A percentile compares a stretch with the other conserved stretches of the same genome.
phyloP scores from a whole-genome alignment of 1,140 invertebrate genomes.

The Propsilocerus akamusi region DNA sequence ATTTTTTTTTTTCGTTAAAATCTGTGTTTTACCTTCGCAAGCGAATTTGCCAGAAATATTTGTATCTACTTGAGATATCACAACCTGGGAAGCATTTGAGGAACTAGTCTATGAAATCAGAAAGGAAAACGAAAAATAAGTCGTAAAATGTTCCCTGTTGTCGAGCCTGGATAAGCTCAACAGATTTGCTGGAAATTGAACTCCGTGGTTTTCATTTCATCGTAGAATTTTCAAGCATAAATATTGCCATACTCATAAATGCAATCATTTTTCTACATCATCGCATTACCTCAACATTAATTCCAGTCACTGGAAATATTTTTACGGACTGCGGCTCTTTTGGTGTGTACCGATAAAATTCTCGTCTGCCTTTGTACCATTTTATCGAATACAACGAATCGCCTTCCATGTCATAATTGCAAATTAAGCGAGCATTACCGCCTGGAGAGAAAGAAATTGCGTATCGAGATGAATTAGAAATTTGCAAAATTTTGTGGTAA shows the following conservation, averaged over 20 bases:
- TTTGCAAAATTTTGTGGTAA: too few relatives aligned
- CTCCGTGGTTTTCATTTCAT: too few relatives aligned
- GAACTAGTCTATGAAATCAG: constrained; percentile 28
- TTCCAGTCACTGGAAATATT: constrained; percentile 49
- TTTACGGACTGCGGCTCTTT: constrained; percentile 52
- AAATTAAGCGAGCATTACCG: constrained; percentile 42
- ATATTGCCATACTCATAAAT: too few relatives aligned
- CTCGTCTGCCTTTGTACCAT: constrained; percentile 62
- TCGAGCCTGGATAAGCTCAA: too few relatives aligned
- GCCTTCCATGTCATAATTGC: constrained; percentile 57
- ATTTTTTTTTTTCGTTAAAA: too few relatives aligned
- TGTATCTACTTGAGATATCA: constrained; percentile 33
- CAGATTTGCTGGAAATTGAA: too few relatives aligned
- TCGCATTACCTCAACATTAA: constrained; percentile 50
- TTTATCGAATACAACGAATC: constrained; percentile 61
- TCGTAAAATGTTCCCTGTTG: too few relatives aligned
- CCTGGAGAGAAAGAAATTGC: too few relatives aligned
- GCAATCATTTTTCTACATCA: constrained; percentile 20
- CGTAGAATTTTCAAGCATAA: too few relatives aligned
- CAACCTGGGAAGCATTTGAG: constrained; percentile 41
- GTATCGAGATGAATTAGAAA: too few relatives aligned
- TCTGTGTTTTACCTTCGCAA: constrained; percentile 65
- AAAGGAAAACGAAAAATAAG: constrained; percentile 2
- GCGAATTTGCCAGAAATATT: constrained; percentile 49
- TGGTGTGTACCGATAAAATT: constrained; percentile 62